Evolutionary conservation across 1,140 invertebrate genomes (phyloP), one percentile per base, ranked within the genome.

Genomic region (Maniola jurtina): DNA sequence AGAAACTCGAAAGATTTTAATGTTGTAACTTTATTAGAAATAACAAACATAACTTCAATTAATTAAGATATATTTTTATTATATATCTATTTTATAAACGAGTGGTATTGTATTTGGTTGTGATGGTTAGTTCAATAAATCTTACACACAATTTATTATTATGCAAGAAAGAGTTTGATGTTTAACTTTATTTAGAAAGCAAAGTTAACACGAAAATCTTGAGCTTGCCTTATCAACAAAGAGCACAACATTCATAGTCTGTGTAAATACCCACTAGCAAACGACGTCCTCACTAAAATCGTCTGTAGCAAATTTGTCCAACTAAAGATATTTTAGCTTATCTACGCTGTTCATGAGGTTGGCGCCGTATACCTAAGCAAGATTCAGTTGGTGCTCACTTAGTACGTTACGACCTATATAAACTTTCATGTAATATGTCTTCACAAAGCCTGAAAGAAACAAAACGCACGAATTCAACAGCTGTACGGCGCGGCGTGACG

Each of bases 311-410:
- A 69, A 70, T 68, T 72, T 63, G 66, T 63, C 60, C 33, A 70
- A 73, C 72, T 65, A 65, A 68, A 67, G 69, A 64, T 69, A 68
- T 57, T 73, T 68, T 48, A 55, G 66, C 71, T 73, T 73, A 73
- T 73, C 68, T 70, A 63, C 40, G 65, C 64, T 50, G 62, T 70
- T 70, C 60, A 64, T 64, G 56, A 65, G 45, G 62, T 64, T 64
- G 62, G 52, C 50, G 52, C 25, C 48, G 38, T 55, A 45, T 63
- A 45, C 42, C 10, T 45, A 50, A 63, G 38, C 52, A 45, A 55
- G 54, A 55, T 55, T 35, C 33, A 64, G 68, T 72, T 67, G 66
- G 52, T 48, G 14, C 48, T 8, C 40, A 10, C 40, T 42, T 10
- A n/a, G n/a, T n/a, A 25, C 25, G 25, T 25, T 42, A 42, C 40